Base-by-base conservation (phyloP, 2,888 invertebrate species). In the Petrolisthes cinctipes region DNA sequence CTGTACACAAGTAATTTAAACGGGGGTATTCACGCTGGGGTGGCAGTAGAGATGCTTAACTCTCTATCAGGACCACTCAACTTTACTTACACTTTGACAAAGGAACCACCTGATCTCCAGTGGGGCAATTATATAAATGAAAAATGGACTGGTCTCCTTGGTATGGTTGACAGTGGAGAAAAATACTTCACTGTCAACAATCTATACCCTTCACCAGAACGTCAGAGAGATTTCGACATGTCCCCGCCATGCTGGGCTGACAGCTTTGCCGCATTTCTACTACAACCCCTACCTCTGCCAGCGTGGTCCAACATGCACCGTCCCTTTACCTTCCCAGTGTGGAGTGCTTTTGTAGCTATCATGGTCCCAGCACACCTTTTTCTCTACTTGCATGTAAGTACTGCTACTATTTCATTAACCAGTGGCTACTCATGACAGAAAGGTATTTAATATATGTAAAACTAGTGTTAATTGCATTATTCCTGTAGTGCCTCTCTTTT, bases 151-250 rank as follows among this genome's bases (percentile, higher is more conserved):
- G 89, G 86, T n/a, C 83, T 89, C 83, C 81, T 86, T 5, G 86
- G 86, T 0, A 86, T 89, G 89, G 83, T 89, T 1, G 66, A 86
- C 66, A 23, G 66, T 14, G n/a, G 51, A 4, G 83, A 81, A n/a
- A 83, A 83, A 51, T 81, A 89, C n/a, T 89, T 89, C 80, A 89
- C 83, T 5, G 89, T 86, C 37, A 89, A 89, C 54, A 81, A 82
- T 56, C 86, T 89, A 53, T 75, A 66, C 23, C 68, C 75, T 61
- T 86, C 86, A 11, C 17, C 54, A 23, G 76, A 89, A 9, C 56
- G 89, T 7, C 37, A n/a, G 20, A 79, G 71, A n/a, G 83, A 66
- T 54, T 89, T 86, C 20, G 89, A 86, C 78, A 51, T 79, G n/a
- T 80, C 76, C 51, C 66, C 79, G 5, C 73, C 89, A 53, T 86